Evolutionary conservation across 2,888 invertebrate genomes (phyloP).

Genomic region (Aphodius sticticus): DNA sequence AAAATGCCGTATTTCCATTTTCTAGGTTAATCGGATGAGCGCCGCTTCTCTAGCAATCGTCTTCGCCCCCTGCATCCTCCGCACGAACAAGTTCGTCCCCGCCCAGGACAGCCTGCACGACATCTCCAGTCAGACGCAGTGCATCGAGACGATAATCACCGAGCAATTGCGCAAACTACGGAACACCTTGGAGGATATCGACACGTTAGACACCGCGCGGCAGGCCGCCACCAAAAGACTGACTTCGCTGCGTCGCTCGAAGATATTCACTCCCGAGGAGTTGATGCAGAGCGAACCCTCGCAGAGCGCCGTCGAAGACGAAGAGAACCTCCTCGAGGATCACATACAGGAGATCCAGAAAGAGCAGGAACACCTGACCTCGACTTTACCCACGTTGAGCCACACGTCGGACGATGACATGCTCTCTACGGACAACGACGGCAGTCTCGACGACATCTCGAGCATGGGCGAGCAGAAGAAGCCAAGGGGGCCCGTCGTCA

Average conservation of each 20-base stretch:
- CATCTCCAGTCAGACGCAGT: conserved; percentile 87
- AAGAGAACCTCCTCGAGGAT: conserved; percentile 77
- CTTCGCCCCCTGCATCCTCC: conserved; percentile 92
- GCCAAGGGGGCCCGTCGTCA: conserved; percentile 54
- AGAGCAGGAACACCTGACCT: conserved; percentile 82
- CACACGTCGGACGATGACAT: conserved; percentile 90
- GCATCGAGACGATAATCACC: conserved; percentile 88
- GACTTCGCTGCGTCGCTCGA: conserved; percentile 77
- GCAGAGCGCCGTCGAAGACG: conserved; percentile 63
- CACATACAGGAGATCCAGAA: conserved; percentile 84
- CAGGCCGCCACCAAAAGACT: conserved; percentile 85
- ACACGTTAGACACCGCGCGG: conserved; percentile 86
- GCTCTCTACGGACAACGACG: conserved; percentile 81
- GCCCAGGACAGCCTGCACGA: conserved; percentile 93
- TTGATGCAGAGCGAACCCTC: conserved; percentile 55
- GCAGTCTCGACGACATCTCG: conserved; percentile 71
- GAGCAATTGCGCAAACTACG: conserved; percentile 88
- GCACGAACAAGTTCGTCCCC: conserved; percentile 85
- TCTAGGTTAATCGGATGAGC: conserved; percentile 84
- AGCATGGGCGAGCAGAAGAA: conserved; percentile 55
- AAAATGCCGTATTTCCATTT: not conserved
- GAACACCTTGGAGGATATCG: conserved; percentile 87
- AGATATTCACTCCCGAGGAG: conserved; percentile 71
- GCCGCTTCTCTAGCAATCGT: conserved; percentile 91
- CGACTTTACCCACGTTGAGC: conserved; percentile 80